Conservation (phyloP, 1,140 invertebrate genomes). For the Hycleus phaleratus region DNA sequence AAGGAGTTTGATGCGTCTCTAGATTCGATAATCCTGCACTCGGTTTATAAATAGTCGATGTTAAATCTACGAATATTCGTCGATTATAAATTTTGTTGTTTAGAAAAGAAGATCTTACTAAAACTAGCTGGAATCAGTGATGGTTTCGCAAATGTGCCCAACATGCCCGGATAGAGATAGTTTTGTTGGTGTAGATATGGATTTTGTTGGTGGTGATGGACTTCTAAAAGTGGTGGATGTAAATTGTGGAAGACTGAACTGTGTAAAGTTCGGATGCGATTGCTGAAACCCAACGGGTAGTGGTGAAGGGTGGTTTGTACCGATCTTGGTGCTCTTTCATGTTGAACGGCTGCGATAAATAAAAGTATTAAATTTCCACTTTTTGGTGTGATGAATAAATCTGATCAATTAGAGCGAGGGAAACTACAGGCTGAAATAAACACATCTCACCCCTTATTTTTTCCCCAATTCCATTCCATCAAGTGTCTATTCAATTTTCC, state of each 20-base stretch:
- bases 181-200: slow-evolving; percentile 33
- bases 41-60: not conserved
- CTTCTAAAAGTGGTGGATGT: slow-evolving; percentile 34
- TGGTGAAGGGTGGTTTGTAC: slow-evolving; percentile 34
- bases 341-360: slow-evolving; percentile 67
- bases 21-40: not conserved
- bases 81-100: not conserved
- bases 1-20: not conserved
- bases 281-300: slow-evolving; percentile 39
- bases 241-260: slow-evolving; percentile 41
- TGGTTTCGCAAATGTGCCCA: slow-evolving; percentile 31
- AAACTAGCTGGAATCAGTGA: slow-evolving; percentile 13
- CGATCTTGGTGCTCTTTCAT: slow-evolving; percentile 73
- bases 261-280: slow-evolving; percentile 32
- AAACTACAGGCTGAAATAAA: not conserved
- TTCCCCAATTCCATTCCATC: not conserved
- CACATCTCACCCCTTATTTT: not conserved
- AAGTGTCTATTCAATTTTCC: no score
- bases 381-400: not conserved
- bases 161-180: slow-evolving; percentile 34
- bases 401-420: not conserved
- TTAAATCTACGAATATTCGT: not conserved
- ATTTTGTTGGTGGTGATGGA: slow-evolving; percentile 4
- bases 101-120: slow-evolving; percentile 7
- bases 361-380: not conserved